Base-by-base conservation (phyloP, 2,888 invertebrate genomes). In the Sussaba pulchella region DNA sequence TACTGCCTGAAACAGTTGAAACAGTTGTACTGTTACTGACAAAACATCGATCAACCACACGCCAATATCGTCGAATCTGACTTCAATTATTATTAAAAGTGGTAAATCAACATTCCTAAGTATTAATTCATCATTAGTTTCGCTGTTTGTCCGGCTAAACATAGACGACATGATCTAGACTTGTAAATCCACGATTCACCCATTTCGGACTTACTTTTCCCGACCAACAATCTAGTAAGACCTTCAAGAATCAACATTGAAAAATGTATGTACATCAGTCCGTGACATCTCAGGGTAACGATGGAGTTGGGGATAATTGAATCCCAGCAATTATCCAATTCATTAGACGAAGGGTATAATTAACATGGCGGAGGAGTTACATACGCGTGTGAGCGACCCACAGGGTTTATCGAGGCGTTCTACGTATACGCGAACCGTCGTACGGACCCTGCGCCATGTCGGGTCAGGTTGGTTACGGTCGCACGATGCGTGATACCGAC, bases 401-500 rank as follows among this genome's bases (percentile, higher is more conserved):
- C 24, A 64, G 69, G 54, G 61, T 54, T 69, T 61, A 72, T 47
- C 71, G 45, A 24, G 43, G 52, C 54, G 31, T 52, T 52, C 17
- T 21, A 52, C 19, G 19, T 50, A 2, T 39, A 41, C 45, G 43
- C 39, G 43, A 19, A 21, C 17, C 36, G 24, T 36, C 36, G 39
- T 43, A 57, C 17, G 39, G 52, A 21, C n/a, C 19, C 52, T 26
- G 41, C 9, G 41, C 45, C 14, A 63, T 36, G 50, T 57, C 50
- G 39, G 43, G 24, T 66, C 52, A 43, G 59, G 21, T 61, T 36
- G 47, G 26, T 43, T 69, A 50, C 63, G 43, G 45, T 57, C 26
- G 41, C 50, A 50, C 64, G 47, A 45, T 63, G 66, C 69, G 73
- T 73, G 76, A 63, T 80, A 80, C 77, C 57, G 77, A 81, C 76